A percentile compares a stretch with the other conserved stretches of the same genome.
Conservation (phyloP, 2,888 invertebrate species). For the Chironomus riparius region DNA sequence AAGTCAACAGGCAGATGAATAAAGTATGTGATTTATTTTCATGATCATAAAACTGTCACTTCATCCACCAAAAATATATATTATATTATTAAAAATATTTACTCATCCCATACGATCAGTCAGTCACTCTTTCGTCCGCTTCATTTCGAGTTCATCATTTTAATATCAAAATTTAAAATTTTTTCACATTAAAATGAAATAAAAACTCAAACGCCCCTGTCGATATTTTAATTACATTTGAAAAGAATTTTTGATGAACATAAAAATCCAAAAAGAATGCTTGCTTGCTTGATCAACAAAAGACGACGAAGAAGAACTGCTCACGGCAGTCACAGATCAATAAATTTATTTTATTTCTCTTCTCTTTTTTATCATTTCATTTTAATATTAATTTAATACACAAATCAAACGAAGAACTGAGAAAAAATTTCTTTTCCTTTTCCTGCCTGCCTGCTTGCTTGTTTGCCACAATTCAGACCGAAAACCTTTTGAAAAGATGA, state of each 20-base stretch:
- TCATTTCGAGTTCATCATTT: background rate
- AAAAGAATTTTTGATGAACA: too few relatives aligned
- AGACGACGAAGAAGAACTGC: too few relatives aligned
- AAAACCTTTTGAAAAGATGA: background rate
- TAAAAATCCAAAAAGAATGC: too few relatives aligned
- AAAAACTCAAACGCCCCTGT: background rate
- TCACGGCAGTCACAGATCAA: too few relatives aligned
- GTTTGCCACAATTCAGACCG: background rate
- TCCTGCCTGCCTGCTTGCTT: background rate
- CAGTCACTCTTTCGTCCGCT: background rate
- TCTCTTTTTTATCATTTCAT: too few relatives aligned
- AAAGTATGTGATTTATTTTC: slow-evolving; percentile 19
- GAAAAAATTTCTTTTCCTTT: background rate
- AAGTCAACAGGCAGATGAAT: background rate
- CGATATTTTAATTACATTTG: background rate
- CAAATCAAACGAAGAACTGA: too few relatives aligned
- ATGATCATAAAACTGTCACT: slow-evolving; percentile 19
- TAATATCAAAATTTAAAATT: background rate
- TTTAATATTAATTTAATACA: too few relatives aligned
- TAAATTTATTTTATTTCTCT: too few relatives aligned
- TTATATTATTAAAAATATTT: slow-evolving; percentile 6
- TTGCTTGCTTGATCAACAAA: too few relatives aligned
- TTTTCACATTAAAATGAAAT: background rate
- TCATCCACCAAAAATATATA: background rate
- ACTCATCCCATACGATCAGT: background rate